Evolutionary conservation across 2,113 vertebrate genomes (phyloP), one percentile per base, ranked within the genome.

Genomic region (Aptenodytes forsteri): DNA sequence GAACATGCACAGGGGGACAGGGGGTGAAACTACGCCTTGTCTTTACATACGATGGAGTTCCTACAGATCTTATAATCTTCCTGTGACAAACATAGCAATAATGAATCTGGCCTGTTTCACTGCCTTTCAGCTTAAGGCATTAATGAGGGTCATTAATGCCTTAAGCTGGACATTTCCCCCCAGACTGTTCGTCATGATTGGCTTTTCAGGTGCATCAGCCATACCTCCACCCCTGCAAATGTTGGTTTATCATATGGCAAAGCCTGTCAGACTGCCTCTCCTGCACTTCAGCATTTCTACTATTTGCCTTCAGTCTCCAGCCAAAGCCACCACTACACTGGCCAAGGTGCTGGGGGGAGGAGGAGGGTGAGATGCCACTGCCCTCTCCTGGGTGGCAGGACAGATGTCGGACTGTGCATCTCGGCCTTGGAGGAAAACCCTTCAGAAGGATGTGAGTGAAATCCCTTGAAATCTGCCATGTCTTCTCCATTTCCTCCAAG

Each of bases 21-120:
- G 36, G 21, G 54, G 30, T 0, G 2, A 54, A 90, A 36, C 10
- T 29, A 7, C 0, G 0, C 18, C 0, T 1, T 2, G 4, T 36
- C 38, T 54, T 76, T 32, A 13, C 23, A 26, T 36, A 54, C 59
- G 34, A 65, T 56, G 27, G 38, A 65, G 61, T 29, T 71, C 36
- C 44, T 38, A 17, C 2, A 22, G 58, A 17, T 66, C 42, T 21
- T 34, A 58, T 25, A 76, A 46, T 19, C 27, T 36, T 38, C 25
- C 49, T 40, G 81, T 80, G 71, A 50, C 52, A 76, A 75, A 55
- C 9, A 66, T 1, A 83, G 27, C 29, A 55, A 10, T 38, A 30
- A 69, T 11, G 8, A 50, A 38, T 49, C 64, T 70, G 50, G 23
- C 27, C 34, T 58, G 25, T 54, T 82, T 52, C 55, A 17, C 15